Evolutionary conservation across 2,797 vertebrate genomes (phyloP).

Genomic region (Pseudomugil gertrudae): DNA sequence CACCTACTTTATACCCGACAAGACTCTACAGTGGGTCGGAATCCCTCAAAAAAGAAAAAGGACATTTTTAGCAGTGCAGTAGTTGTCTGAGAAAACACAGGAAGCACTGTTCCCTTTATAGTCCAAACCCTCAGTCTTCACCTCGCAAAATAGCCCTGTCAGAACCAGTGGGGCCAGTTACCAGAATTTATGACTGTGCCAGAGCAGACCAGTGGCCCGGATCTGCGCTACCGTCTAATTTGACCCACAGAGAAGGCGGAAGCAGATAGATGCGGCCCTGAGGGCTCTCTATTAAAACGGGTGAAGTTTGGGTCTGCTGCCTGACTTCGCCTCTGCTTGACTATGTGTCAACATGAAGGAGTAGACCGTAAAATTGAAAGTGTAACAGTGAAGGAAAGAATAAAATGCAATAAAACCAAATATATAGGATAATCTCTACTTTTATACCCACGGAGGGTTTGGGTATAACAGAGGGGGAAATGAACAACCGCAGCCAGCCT

Average conservation of each 20-base stretch:
- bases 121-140: conserved; percentile 61
- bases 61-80: conserved; percentile 47
- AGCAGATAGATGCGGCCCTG: conserved; percentile 55
- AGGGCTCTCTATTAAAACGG: conserved; percentile 65
- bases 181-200: conserved; percentile 72
- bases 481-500: conserved; percentile 13
- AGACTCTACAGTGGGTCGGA: neutral
- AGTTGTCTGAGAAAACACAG: conserved; percentile 65
- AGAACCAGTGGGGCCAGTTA: conserved; percentile 71
- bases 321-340: conserved; percentile 20
- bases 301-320: conserved; percentile 38
- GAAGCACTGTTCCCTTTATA: conserved; percentile 67
- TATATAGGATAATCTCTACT: conserved; percentile 41
- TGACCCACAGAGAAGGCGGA: conserved; percentile 76
- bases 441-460: conserved; percentile 34
- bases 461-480: conserved; percentile 19
- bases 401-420: conserved; percentile 19
- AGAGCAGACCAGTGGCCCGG: conserved; percentile 50
- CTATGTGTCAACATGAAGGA: conserved; percentile 25
- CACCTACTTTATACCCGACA: conserved; percentile 18
- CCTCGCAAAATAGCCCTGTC: conserved; percentile 70
- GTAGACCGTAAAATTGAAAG: conserved; percentile 19
- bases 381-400: conserved; percentile 3
- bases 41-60: neutral
- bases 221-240: conserved; percentile 72